These are phyloP conservation scores for Dendroctonus valens DNA, from an alignment of 1,140 invertebrate species.

Conservation along the genomic window DNA sequence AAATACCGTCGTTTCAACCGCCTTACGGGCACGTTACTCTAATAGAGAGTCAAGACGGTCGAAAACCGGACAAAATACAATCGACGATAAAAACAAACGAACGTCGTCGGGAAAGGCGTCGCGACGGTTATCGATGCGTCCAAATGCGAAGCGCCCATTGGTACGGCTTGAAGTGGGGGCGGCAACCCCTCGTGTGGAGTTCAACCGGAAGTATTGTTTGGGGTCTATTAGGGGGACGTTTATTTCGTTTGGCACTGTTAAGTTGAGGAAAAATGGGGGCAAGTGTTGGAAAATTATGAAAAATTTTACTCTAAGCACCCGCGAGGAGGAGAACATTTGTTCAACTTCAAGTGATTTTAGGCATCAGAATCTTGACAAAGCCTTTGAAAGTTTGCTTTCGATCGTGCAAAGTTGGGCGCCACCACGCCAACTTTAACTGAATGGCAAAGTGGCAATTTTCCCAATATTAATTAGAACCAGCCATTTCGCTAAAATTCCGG, in stretches of 20 bases:
- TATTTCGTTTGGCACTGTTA: background rate
- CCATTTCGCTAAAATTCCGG: slow-evolving; percentile 29
- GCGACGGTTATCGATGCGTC: slow-evolving; percentile 37
- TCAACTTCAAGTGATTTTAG: too few relatives aligned
- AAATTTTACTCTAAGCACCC: too few relatives aligned
- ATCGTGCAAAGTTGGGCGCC: too few relatives aligned
- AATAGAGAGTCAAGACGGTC: too few relatives aligned
- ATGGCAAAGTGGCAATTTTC: slow-evolving; percentile 1
- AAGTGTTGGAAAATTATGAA: too few relatives aligned
- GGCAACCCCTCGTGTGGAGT: slow-evolving; percentile 12
- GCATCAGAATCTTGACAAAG: too few relatives aligned
- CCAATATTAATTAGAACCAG: slow-evolving; percentile 24
- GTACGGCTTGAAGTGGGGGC: slow-evolving; percentile 21
- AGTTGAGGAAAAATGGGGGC: too few relatives aligned
- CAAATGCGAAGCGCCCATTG: slow-evolving; percentile 23
- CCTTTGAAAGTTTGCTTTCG: too few relatives aligned
- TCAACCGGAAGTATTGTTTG: slow-evolving; percentile 27
- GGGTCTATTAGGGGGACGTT: slow-evolving; percentile 12
- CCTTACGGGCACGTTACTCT: too few relatives aligned
- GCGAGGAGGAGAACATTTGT: too few relatives aligned
- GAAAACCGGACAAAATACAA: slow-evolving; percentile 3
- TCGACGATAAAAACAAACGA: slow-evolving; percentile 29
- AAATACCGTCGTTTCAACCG: too few relatives aligned
- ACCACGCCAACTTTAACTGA: too few relatives aligned
- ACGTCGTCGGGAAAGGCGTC: slow-evolving; percentile 30